phyloP scores from a whole-genome alignment of 23 tunicate species.

The Halocynthia aurantium region DNA sequence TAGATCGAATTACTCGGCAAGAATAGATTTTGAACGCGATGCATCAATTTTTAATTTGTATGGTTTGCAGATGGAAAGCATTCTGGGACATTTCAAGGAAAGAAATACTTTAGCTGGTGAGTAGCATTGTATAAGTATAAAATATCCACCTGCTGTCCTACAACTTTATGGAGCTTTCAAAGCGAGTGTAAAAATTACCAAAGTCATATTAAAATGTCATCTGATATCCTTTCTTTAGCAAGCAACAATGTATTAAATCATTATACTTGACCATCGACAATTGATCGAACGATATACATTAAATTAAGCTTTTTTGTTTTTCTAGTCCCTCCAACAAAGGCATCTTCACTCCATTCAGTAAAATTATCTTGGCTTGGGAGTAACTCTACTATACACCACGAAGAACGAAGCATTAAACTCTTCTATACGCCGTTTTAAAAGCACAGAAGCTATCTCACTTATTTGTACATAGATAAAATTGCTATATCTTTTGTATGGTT shows the following conservation, averaged over 20 bases:
- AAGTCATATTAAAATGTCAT: no score
- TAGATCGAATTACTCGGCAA: no score
- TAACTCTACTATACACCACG: slow-evolving; percentile 5
- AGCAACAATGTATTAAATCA: no score
- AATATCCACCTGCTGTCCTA: no score
- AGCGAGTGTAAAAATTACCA: not conserved
- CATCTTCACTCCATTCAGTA: slow-evolving; percentile 89
- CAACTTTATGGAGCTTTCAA: not conserved
- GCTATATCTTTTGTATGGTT: not conserved
- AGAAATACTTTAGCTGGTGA: slow-evolving; percentile 92
- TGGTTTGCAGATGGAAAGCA: slow-evolving; percentile 78
- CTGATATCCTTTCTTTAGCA: no score
- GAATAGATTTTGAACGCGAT: no score
- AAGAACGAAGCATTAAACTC: not conserved
- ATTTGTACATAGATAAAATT: slow-evolving; percentile 1
- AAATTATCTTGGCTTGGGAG: slow-evolving; percentile 96
- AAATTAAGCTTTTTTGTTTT: slow-evolving; percentile 11
- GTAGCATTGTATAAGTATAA: not conserved
- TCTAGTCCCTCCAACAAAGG: slow-evolving; percentile 85
- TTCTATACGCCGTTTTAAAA: no score
- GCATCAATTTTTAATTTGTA: not conserved
- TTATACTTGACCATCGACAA: no score
- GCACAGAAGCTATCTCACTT: not conserved
- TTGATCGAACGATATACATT: not conserved
- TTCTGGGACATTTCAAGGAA: slow-evolving; percentile 86